These are phyloP conservation scores for Thereva unica DNA, from an alignment of 2,888 invertebrate genomes.

Conservation along the genomic window DNA sequence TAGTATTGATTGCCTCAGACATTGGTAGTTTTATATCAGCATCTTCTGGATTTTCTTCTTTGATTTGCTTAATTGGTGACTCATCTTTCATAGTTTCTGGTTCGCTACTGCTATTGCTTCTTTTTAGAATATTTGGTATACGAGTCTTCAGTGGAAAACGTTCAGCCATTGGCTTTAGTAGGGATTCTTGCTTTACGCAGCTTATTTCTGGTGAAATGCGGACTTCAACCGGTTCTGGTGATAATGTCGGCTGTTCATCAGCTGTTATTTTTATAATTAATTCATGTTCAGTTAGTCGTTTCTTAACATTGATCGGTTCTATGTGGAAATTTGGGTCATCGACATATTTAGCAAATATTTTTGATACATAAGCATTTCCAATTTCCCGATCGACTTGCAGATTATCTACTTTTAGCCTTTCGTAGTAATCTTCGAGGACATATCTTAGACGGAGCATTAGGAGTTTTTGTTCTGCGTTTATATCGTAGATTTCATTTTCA, in stretches of 20 bases:
- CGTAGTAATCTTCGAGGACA: conserved; percentile 48
- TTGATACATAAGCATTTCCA: conserved; percentile 49
- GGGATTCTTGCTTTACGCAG: conserved; percentile 41
- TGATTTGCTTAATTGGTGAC: not conserved
- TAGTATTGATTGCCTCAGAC: conserved; percentile 47
- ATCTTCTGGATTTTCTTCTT: not conserved
- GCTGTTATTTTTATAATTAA: conserved; percentile 51
- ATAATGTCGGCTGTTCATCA: conserved; percentile 38
- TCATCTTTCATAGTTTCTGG: not conserved
- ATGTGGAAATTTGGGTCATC: conserved; percentile 47
- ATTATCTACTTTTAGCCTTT: conserved; percentile 44
- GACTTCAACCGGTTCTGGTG: conserved; percentile 12
- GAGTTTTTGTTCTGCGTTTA: conserved; percentile 53
- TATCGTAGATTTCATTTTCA: conserved; percentile 53
- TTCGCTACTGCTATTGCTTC: not conserved
- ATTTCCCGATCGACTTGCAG: conserved; percentile 45
- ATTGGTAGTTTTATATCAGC: conserved; percentile 40
- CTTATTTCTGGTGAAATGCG: not conserved
- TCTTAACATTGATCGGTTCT: conserved; percentile 47
- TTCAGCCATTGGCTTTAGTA: conserved; percentile 45
- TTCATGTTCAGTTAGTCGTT: conserved; percentile 49
- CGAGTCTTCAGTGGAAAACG: conserved; percentile 7
- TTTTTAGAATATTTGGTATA: not conserved
- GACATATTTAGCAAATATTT: conserved; percentile 47
- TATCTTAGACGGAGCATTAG: conserved; percentile 50